Evolutionary conservation across 2,888 invertebrate species (phyloP), one percentile per base, ranked within the genome.

Genomic region (Ophonus ardosiacus): DNA sequence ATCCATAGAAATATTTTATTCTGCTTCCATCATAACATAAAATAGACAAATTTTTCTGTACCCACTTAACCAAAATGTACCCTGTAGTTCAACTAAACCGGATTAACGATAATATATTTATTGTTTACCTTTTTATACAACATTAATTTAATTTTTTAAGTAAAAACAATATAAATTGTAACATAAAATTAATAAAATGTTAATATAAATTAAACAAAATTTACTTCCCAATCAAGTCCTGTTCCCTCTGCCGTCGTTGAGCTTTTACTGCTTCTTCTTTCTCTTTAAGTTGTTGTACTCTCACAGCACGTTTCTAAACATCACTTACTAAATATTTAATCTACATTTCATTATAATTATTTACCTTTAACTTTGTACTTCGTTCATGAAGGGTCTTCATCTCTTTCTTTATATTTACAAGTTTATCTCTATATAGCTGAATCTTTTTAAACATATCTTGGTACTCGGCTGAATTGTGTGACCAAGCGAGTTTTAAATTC

Each of bases 321-420:
- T 17, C 8, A 21, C 10, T 18, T 24, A 13, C 10, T 18, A 63
- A 63, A 63, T 63, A 10, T 63, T 24, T 17, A 63, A 31, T 31
- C 5, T 18, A 8, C 1, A 24, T 18, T 24, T 24, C 21, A 21
- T 13, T 63, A n/a, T 59, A 59, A 59, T 18, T 18, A 59, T 59
- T 59, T 88, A 92, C 92, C 89, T 92, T 92, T 51, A 92, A 87
- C 87, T 91, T 92, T 0, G 88, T 87, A 68, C 90, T 90, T 86
- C 90, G 89, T 79, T 92, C 92, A 86, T 92, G 91, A 74, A 92
- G 88, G 51, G 86, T 86, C 68, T 88, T 87, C 91, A 92, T 92
- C 86, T 92, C 92, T 86, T 90, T 91, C 86, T 92, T 92, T 61
- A 92, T 90, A 65, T 87, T 89, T 15, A 88, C 86, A 84, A 92